phyloP scores from a whole-genome alignment of 1,140 invertebrate genomes.

The Colletes gigas region DNA sequence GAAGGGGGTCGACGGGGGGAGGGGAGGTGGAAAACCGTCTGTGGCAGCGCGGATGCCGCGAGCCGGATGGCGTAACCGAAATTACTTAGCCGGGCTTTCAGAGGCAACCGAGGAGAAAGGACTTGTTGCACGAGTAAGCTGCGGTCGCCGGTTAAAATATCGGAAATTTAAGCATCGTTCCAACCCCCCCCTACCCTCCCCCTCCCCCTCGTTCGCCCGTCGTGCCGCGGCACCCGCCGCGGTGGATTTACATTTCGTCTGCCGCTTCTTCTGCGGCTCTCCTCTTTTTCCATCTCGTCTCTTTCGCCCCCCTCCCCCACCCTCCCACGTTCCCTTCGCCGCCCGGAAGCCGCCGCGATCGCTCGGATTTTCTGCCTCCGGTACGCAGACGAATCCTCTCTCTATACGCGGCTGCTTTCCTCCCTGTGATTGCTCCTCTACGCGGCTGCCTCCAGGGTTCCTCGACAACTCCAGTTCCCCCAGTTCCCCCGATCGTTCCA shows the following conservation, averaged over 20 bases:
- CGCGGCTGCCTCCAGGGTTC: neutral
- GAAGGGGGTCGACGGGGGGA: neutral
- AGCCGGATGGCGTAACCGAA: constrained; percentile 77
- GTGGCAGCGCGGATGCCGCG: constrained; percentile 72
- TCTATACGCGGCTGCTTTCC: constrained; percentile 3
- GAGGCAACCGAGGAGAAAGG: constrained; percentile 80
- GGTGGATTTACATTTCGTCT: constrained; percentile 68
- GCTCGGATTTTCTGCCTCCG: constrained; percentile 53
- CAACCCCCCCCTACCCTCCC: constrained; percentile 11
- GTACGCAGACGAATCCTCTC: neutral
- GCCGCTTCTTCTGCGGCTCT: constrained; percentile 41
- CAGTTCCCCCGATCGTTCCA: neutral
- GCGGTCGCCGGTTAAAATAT: constrained; percentile 78
- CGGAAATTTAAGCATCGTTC: constrained; percentile 73
- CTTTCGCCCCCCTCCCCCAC: neutral
- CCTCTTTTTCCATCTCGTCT: constrained; percentile 41
- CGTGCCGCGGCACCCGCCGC: constrained; percentile 19
- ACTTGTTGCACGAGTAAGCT: constrained; percentile 80
- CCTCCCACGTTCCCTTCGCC: neutral
- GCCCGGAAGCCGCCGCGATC: constrained; percentile 54
- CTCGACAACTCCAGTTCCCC: neutral
- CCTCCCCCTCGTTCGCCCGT: constrained; percentile 2
- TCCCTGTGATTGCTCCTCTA: neutral
- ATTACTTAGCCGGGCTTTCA: constrained; percentile 78
- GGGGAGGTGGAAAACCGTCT: constrained; percentile 52